These are phyloP conservation scores for Parus major DNA, from an alignment of 2,113 vertebrate genomes.

Conservation along the genomic window DNA sequence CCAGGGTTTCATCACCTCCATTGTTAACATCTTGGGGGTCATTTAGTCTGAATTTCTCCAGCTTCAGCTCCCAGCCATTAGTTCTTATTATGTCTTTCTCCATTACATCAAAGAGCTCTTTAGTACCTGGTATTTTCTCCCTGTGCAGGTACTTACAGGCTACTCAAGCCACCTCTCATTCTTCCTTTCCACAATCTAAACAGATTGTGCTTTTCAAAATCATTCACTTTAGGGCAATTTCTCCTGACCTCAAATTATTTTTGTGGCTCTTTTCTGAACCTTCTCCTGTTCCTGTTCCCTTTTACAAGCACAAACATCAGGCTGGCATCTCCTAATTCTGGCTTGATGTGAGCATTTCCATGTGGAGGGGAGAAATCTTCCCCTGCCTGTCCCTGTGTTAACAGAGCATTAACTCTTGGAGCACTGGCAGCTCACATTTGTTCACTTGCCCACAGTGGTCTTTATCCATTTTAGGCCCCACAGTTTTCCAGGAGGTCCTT, in stretches of 20 bases:
- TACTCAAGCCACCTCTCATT: constrained; percentile 22
- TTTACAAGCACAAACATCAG: not conserved
- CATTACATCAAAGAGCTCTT: constrained; percentile 1
- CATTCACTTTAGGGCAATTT: not conserved
- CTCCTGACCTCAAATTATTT: not conserved
- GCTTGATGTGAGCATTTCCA: not conserved
- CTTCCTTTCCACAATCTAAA: not conserved
- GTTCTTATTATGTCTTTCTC: not conserved
- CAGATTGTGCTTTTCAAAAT: constrained; percentile 3
- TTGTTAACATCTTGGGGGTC: not conserved
- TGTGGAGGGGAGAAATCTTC: not conserved
- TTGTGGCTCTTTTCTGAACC: not conserved
- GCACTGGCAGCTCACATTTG: not conserved
- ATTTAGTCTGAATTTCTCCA: not conserved
- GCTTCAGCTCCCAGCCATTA: not conserved
- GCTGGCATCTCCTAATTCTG: not conserved
- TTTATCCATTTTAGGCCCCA: not conserved
- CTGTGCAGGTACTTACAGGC: not conserved
- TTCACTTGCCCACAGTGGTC: not conserved
- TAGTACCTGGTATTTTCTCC: not conserved
- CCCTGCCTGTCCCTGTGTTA: not conserved
- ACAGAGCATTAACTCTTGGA: not conserved
- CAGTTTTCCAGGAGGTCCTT: not conserved
- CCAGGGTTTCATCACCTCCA: not conserved
- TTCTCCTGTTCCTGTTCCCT: not conserved